Conservation (phyloP, 1,140 invertebrate genomes). For the Ceratina calcarata region DNA sequence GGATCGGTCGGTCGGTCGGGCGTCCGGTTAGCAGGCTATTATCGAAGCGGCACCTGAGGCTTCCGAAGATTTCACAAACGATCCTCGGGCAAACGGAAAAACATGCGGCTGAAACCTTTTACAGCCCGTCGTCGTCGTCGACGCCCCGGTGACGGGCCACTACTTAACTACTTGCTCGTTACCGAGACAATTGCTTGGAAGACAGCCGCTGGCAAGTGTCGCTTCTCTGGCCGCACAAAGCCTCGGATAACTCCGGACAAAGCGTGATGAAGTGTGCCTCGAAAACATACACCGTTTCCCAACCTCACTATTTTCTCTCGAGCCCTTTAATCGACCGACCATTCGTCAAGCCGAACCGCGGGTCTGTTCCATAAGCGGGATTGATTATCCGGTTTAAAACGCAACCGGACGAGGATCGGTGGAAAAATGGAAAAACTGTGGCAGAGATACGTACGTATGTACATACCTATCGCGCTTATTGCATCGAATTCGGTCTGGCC, state of each 20-base stretch:
- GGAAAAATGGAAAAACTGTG: neutral
- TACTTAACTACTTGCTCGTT: slow-evolving; percentile 22
- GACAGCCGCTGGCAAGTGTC: slow-evolving; percentile 61
- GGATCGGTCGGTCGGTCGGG: no score
- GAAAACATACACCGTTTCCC: slow-evolving; percentile 14
- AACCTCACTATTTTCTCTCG: neutral
- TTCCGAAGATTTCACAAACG: neutral
- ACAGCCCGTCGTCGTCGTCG: neutral
- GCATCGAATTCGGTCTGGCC: neutral
- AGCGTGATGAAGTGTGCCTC: slow-evolving; percentile 31
- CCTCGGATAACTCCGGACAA: slow-evolving; percentile 32
- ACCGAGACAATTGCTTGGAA: slow-evolving; percentile 57
- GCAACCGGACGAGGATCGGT: neutral
- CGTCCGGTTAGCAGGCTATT: no score
- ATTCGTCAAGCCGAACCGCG: neutral
- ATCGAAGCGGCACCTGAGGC: no score
- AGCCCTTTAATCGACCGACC: slow-evolving; percentile 7
- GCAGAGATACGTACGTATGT: no score
- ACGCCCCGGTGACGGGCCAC: slow-evolving; percentile 33
- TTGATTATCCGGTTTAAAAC: neutral
- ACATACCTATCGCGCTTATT: no score
- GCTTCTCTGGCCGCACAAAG: slow-evolving; percentile 57
- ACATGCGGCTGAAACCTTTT: slow-evolving; percentile 1
- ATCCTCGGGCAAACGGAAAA: neutral
- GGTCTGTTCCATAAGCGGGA: neutral